A percentile compares a stretch with the other conserved stretches of the same genome.
Conservation (phyloP, 2,113 vertebrate genomes). For the Corvus cornix region DNA sequence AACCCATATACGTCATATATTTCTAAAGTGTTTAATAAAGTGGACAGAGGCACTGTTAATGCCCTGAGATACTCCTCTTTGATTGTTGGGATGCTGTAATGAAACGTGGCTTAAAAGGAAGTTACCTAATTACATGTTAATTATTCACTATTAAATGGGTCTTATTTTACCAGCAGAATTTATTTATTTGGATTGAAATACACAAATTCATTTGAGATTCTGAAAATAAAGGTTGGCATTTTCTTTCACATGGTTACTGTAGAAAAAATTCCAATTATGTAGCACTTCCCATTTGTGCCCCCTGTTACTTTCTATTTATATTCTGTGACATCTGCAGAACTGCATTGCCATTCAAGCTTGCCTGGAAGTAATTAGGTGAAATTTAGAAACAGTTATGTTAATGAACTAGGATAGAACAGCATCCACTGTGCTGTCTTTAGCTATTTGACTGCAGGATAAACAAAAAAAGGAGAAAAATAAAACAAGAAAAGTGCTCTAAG, state of each 20-base stretch:
- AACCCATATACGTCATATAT: background rate
- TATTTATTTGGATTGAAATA: background rate
- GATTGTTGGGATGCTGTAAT: background rate
- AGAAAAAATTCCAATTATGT: background rate
- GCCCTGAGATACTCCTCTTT: background rate
- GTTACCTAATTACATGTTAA: background rate
- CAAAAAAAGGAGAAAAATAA: background rate
- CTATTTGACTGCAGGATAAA: conserved; percentile 14
- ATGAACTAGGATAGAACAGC: background rate
- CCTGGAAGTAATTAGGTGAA: conserved; percentile 51
- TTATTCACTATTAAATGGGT: background rate
- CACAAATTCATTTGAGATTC: background rate
- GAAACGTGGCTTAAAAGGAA: background rate
- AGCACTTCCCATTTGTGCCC: background rate
- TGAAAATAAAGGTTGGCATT: background rate
- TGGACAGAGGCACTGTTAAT: background rate
- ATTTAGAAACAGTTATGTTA: conserved; percentile 51
- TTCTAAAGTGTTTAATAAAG: background rate
- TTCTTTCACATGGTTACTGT: background rate
- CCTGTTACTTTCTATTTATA: conserved; percentile 25
- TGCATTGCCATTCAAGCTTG: conserved; percentile 13
- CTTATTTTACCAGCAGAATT: background rate
- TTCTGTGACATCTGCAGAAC: conserved; percentile 30
- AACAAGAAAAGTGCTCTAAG: background rate
- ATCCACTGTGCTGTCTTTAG: background rate